Evolutionary conservation across 2,888 invertebrate genomes (phyloP).

Genomic region (Hetaerina titia): DNA sequence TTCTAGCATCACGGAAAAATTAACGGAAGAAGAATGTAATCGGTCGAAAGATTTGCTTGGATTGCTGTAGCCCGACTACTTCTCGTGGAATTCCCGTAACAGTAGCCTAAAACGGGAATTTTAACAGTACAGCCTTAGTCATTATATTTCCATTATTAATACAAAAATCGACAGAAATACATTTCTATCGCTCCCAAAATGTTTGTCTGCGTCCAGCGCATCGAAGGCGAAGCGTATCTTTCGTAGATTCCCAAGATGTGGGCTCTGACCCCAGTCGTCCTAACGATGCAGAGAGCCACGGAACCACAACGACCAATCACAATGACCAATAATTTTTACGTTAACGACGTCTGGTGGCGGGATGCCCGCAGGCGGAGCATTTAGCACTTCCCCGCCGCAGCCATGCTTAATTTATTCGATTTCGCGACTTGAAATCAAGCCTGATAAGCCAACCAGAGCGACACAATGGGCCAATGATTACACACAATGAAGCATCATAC

Average conservation of each 20-base stretch:
- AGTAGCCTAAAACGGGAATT: conserved; percentile 13
- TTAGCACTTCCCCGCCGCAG: background rate
- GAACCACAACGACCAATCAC: background rate
- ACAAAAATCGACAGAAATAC: background rate
- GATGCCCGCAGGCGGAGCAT: background rate
- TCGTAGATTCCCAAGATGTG: background rate
- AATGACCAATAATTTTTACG: background rate
- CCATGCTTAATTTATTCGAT: conserved; percentile 2
- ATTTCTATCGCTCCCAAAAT: background rate
- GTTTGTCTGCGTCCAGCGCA: background rate
- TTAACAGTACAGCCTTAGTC: background rate
- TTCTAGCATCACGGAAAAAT: background rate
- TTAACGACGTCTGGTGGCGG: background rate
- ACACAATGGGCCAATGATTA: background rate
- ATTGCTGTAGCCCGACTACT: background rate
- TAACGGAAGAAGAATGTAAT: conserved; percentile 15
- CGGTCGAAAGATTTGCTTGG: background rate
- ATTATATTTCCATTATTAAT: conserved; percentile 19
- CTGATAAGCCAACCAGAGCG: background rate
- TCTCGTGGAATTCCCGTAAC: conserved; percentile 9
- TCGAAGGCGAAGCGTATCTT: background rate
- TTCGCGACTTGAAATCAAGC: background rate
- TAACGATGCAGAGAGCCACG: background rate
- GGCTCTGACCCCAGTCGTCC: background rate
- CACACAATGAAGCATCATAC: background rate